These are phyloP conservation scores for Salticus scenicus DNA, from an alignment of 2,888 invertebrate genomes.

Conservation along the genomic window DNA sequence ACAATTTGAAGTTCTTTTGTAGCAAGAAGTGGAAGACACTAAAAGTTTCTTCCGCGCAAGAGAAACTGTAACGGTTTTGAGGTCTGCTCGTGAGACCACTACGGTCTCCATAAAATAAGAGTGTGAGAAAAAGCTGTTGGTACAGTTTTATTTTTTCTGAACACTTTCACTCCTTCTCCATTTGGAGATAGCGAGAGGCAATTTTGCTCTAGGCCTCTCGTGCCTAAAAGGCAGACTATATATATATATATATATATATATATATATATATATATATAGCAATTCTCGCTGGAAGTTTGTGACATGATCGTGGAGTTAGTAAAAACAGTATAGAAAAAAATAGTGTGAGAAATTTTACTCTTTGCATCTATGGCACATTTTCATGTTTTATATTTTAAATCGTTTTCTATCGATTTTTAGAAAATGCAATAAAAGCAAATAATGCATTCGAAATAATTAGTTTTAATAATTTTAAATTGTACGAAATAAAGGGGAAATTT, in stretches of 20 bases:
- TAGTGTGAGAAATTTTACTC: no score
- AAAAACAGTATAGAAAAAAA: no score
- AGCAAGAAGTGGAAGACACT: conserved; percentile 13
- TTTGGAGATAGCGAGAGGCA: conserved; percentile 30
- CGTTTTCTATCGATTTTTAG: no score
- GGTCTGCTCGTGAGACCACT: neutral
- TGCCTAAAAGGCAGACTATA: conserved; percentile 18
- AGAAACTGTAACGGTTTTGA: neutral
- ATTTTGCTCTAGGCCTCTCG: neutral
- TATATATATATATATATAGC: no score
- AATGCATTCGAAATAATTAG: no score
- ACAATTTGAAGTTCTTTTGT: conserved; percentile 63
- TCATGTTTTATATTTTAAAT: no score
- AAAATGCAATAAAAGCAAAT: no score
- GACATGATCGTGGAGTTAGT: no score
- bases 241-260: no score
- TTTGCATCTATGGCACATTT: no score
- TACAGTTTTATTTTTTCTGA: conserved; percentile 32
- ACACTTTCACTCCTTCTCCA: neutral
- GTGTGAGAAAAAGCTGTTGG: conserved; percentile 11
- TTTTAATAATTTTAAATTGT: no score
- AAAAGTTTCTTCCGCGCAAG: conserved; percentile 5
- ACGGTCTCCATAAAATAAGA: conserved; percentile 55
- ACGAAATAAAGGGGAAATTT: no score
- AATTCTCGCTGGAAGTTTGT: neutral